A percentile compares a stretch with the other conserved stretches of the same genome.
phyloP scores from a whole-genome alignment of 1,140 invertebrate species.

The Drosophila persimilis region DNA sequence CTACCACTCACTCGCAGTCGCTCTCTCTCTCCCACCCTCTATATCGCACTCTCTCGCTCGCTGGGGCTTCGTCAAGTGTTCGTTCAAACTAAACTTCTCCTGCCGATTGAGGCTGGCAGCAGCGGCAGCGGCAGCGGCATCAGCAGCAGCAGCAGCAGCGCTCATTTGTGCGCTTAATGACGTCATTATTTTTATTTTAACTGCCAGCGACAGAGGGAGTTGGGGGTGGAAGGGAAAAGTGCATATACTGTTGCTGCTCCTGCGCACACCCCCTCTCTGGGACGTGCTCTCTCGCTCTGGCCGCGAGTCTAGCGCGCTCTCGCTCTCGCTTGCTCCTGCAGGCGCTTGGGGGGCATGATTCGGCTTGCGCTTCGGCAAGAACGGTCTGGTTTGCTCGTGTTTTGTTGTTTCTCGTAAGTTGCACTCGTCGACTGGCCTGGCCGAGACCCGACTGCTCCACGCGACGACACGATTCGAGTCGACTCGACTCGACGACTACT shows the following conservation, averaged over 20 bases:
- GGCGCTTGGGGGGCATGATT: conserved; percentile 40
- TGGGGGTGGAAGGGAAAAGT: conserved; percentile 34
- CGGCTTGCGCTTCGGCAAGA: conserved; percentile 53
- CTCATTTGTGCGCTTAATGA: conserved; percentile 80
- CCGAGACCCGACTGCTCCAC: conserved; percentile 13
- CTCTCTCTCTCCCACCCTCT: conserved; percentile 1
- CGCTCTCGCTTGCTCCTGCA: conserved; percentile 63
- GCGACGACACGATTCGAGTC: too few relatives aligned
- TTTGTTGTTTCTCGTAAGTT: conserved; percentile 52
- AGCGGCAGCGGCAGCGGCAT: conserved; percentile 46
- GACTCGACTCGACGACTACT: conserved; percentile 41
- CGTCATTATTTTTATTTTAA: conserved; percentile 82
- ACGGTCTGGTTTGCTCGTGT: conserved; percentile 70
- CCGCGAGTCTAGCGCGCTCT: conserved; percentile 27
- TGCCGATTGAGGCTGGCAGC: conserved; percentile 59
- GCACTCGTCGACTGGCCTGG: conserved; percentile 35
- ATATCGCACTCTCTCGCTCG: conserved; percentile 10
- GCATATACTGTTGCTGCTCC: conserved; percentile 69
- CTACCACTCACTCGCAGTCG: conserved; percentile 12
- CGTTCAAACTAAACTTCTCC: conserved; percentile 71
- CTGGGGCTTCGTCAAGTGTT: conserved; percentile 31
- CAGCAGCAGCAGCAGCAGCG: conserved; percentile 55
- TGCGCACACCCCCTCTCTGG: conserved; percentile 36
- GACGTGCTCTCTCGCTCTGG: conserved; percentile 22
- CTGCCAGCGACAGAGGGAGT: conserved; percentile 50